Percentiles rank a stretch among this genome's conserved stretches.
phyloP scores from a whole-genome alignment of 1,140 invertebrate genomes.

The Agrypnia vestita region DNA sequence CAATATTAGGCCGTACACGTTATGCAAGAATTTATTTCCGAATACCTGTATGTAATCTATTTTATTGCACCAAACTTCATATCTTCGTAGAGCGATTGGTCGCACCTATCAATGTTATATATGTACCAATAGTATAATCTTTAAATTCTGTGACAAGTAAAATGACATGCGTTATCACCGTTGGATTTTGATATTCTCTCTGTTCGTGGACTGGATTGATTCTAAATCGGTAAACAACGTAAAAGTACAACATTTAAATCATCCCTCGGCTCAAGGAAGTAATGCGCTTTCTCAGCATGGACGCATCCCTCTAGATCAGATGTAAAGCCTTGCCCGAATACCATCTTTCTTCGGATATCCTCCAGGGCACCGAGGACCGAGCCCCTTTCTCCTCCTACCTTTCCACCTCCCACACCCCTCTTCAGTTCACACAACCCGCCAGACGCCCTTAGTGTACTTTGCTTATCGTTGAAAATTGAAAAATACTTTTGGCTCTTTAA shows the following conservation, averaged over 20 bases:
- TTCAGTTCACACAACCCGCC: slow-evolving; percentile 25
- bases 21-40: too few relatives aligned
- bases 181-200: too few relatives aligned
- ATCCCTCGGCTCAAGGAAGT: background rate
- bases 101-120: too few relatives aligned
- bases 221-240: background rate
- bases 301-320: slow-evolving; percentile 17
- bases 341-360: background rate
- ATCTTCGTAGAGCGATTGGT: too few relatives aligned
- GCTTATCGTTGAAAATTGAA: slow-evolving; percentile 32
- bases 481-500: slow-evolving; percentile 18
- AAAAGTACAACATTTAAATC: slow-evolving; percentile 1
- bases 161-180: too few relatives aligned
- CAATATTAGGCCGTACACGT: too few relatives aligned
- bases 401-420: background rate
- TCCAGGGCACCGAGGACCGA: background rate
- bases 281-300: slow-evolving; percentile 36
- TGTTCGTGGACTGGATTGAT: background rate
- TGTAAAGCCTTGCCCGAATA: background rate
- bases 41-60: too few relatives aligned
- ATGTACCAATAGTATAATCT: too few relatives aligned
- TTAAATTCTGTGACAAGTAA: too few relatives aligned
- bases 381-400: background rate
- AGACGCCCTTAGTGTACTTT: slow-evolving; percentile 2
- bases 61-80: too few relatives aligned